Evolutionary conservation across 1,140 invertebrate genomes (phyloP), one percentile per base, ranked within the genome.

Genomic region (Papilio xuthus): DNA sequence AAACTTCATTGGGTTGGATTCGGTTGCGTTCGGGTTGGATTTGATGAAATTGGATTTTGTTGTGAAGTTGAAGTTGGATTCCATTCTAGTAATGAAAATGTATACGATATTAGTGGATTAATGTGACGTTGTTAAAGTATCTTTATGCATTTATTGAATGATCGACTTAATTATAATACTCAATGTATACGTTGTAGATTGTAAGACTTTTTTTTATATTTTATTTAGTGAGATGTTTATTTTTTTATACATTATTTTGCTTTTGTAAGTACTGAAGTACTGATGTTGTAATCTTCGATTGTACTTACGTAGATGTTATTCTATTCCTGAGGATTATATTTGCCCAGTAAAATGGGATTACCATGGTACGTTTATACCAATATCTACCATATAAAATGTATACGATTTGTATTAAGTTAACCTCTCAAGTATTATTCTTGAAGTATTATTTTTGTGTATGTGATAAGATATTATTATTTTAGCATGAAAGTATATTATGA

Each of bases 381-480:
- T 79, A 71, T 83, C 83, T 88, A 90, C 88, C 88, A 90, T 83
- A 81, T 85, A 79, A 88, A 78, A 91, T 91, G 89, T 93, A 92
- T 93, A 93, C 89, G 90, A 92, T 84, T 86, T 79, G 2, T 84
- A 82, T 81, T 90, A 86, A 86, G 89, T 90, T 90, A 87, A 91
- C 88, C 89, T 85, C 83, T 82, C 83, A 85, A 93, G 92, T 93
- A 93, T 93, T 93, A 93, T 92, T 89, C 84, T 87, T 84, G 84
- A 92, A 92, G 91, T 93, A 93, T 93, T 93, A 92, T 92, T 93
- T 67, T 92, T 90, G 81, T 87, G 81, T 90, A 90, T 92, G 91
- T 93, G 90, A 93, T 93, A 92, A 92, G 90, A 91, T 93, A 83
- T 91, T 91, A 89, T 87, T 86, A 89, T 89, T 92, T 90, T 88